These are phyloP conservation scores for Eupeodes latifasciatus DNA, from an alignment of 2,888 invertebrate genomes.

Conservation along the genomic window DNA sequence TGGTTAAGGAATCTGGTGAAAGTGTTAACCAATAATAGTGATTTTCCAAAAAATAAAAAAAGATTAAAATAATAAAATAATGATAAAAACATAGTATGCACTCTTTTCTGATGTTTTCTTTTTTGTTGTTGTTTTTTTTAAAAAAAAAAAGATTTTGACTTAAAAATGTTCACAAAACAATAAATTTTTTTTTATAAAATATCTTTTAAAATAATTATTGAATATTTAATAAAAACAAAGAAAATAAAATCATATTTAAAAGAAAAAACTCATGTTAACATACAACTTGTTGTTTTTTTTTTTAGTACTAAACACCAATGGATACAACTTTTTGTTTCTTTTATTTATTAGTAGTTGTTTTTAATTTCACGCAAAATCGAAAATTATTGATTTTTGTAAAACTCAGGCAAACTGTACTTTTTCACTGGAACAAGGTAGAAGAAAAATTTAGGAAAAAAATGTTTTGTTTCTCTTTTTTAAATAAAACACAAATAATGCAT, in stretches of 20 bases:
- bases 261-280: neutral
- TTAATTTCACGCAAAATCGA: slow-evolving; percentile 64
- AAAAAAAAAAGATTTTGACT: neutral
- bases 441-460: slow-evolving; percentile 60
- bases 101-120: slow-evolving; percentile 37
- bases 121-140: neutral
- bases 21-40: slow-evolving; percentile 62
- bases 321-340: slow-evolving; percentile 15
- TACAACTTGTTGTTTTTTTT: neutral
- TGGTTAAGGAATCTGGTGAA: slow-evolving; percentile 56
- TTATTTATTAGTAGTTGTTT: slow-evolving; percentile 59
- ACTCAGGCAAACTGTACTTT: slow-evolving; percentile 56
- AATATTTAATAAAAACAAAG: slow-evolving; percentile 17
- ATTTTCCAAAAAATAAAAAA: slow-evolving; percentile 56
- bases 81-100: slow-evolving; percentile 56
- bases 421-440: slow-evolving; percentile 45
- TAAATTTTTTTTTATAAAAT: neutral
- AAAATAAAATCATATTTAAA: neutral
- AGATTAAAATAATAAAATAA: neutral
- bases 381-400: slow-evolving; percentile 58
- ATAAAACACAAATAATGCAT: slow-evolving; percentile 74
- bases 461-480: slow-evolving; percentile 34
- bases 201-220: neutral
- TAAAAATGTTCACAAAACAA: slow-evolving; percentile 19
- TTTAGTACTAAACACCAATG: slow-evolving; percentile 6